Base-by-base conservation (phyloP, 1,140 invertebrate species). In the Lethrus apterus region DNA sequence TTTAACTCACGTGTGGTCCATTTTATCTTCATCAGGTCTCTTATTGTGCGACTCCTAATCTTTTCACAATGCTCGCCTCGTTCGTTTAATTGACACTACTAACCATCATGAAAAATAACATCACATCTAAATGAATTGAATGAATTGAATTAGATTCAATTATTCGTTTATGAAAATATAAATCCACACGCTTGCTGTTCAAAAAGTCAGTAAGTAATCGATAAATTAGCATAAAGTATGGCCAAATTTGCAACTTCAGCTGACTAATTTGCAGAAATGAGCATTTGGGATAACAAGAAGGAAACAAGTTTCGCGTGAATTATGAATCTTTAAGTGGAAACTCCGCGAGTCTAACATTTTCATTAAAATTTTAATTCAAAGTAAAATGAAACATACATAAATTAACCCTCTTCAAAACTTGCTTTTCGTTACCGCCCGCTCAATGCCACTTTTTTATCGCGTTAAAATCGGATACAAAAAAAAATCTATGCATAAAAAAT, bases 321-420 rank as follows among this genome's bases (percentile, higher is more conserved):
- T 46, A 46, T 46, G 44, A 46, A 46, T 36, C 44, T 46, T 26
- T 30, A 38, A 46, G 4, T 19, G 31, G 17, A 35, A 3, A 9
- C 19, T 38, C 44, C 42, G 24, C 14, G 23, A 38, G 21, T 17
- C 44, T 38, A 46, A 46, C 44, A 34, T 46, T 46, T 38, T 46
- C 44, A 46, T 46, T 46, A 46, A 46, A 38, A 46, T 46, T 46
- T 46, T 46, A 46, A 46, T 46, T 36, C 44, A 21, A 46, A 46
- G 31, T 46, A 46, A 38, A 46, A 46, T 46, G 44, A 23, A 46
- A 38, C 44, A 38, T 20, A 34, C 34, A 46, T 46, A 46, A 46
- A 46, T 46, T 46, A 46, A 29, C 44, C 33, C 34, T 46, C 19
- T 46, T 46, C 21, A 46, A 38, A 46, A 46, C 9, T 38, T 19